These are phyloP conservation scores for Manduca sexta DNA, from an alignment of 1,140 invertebrate genomes.

Conservation along the genomic window DNA sequence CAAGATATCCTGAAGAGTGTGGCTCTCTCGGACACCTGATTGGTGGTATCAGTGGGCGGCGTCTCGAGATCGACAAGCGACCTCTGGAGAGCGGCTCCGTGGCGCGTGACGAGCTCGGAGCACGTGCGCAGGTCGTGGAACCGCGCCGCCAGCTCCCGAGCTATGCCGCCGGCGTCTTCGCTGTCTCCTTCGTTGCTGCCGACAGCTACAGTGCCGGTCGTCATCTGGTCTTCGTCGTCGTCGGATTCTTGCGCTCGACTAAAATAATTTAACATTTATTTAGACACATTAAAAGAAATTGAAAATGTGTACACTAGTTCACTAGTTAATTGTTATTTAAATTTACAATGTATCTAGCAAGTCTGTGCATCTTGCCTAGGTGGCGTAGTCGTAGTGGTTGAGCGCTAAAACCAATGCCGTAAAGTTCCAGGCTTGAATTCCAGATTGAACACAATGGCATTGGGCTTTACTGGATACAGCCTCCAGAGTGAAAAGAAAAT, in stretches of 20 bases:
- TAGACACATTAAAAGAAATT: not conserved
- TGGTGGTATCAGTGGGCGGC: conserved; percentile 70
- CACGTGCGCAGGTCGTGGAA: conserved; percentile 93
- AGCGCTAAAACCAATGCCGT: too few relatives aligned
- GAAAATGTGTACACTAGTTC: not conserved
- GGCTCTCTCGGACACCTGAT: conserved; percentile 90
- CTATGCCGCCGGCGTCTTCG: conserved; percentile 76
- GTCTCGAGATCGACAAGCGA: conserved; percentile 89
- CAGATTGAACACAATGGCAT: too few relatives aligned
- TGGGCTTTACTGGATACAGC: too few relatives aligned
- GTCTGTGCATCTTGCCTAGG: too few relatives aligned
- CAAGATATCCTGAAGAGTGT: conserved; percentile 95
- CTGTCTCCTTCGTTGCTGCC: conserved; percentile 41
- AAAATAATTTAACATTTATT: not conserved
- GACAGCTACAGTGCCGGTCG: conserved; percentile 52
- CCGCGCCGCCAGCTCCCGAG: conserved; percentile 74
- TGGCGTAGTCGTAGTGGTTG: too few relatives aligned
- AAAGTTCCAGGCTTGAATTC: too few relatives aligned
- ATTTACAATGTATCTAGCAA: too few relatives aligned
- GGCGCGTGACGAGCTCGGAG: conserved; percentile 91
- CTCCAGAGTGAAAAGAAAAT: too few relatives aligned
- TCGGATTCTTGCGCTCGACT: conserved; percentile 80
- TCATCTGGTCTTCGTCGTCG: conserved; percentile 87
- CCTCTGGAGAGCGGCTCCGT: conserved; percentile 87
- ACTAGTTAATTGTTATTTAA: too few relatives aligned